These are phyloP conservation scores for Bryconaethiops microstoma DNA, from an alignment of 2,797 vertebrate species.

Conservation along the genomic window DNA sequence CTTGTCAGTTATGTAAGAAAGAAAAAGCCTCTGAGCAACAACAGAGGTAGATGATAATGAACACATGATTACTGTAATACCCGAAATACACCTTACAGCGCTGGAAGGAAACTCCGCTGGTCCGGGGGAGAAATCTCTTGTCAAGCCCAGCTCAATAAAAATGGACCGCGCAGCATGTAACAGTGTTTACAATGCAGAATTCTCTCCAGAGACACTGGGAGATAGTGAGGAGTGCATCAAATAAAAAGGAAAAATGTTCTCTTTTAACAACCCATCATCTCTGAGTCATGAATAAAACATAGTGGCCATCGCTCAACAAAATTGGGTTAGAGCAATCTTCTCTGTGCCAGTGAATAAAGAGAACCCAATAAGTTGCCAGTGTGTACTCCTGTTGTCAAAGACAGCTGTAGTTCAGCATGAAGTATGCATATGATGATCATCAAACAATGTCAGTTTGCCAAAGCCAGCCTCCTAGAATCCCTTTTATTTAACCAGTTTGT, in stretches of 20 bases:
- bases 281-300: constrained; percentile 36
- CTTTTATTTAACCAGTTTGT: constrained; percentile 3
- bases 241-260: constrained; percentile 23
- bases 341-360: not conserved
- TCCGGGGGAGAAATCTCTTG: not conserved
- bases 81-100: not conserved
- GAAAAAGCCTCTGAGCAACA: constrained; percentile 3
- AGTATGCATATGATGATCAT: constrained; percentile 20
- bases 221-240: not conserved
- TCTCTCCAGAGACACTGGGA: not conserved
- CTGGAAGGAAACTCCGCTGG: not conserved
- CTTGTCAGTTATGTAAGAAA: constrained; percentile 3
- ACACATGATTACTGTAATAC: not conserved
- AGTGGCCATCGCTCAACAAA: constrained; percentile 26
- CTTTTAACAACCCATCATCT: constrained; percentile 22
- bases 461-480: not conserved
- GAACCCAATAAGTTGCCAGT: not conserved
- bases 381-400: not conserved
- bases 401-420: constrained; percentile 12
- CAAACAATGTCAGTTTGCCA: not conserved
- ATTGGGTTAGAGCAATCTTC: constrained; percentile 13
- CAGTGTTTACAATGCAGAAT: constrained; percentile 4
- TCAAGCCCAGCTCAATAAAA: constrained; percentile 3
- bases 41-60: not conserved
- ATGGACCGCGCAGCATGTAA: not conserved